Evolutionary conservation across 2,888 invertebrate genomes (phyloP), one percentile per base, ranked within the genome.

Genomic region (Pachymerium ferrugineum): DNA sequence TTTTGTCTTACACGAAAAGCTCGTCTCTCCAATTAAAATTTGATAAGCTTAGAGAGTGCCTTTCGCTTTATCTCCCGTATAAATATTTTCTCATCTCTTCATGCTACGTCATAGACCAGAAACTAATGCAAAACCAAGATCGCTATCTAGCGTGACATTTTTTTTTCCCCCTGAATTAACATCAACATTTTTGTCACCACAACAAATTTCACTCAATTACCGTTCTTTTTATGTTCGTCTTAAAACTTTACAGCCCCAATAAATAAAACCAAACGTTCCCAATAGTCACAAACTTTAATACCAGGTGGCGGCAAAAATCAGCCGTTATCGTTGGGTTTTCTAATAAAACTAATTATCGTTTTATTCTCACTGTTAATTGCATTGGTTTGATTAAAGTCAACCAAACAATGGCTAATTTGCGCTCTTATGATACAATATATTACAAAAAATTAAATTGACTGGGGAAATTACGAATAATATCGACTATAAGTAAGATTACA

Each of bases 121-220:
- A 54, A 22, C 47, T 25, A 38, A 38, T 16, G 25, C 28, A 62
- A 25, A 14, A 10, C n/a, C 10, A 25, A 62, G 28, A 62, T 22
- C 14, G 12, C 12, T 12, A 22, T 25, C 62, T n/a, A n/a, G n/a
- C n/a, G n/a, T n/a, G 28, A 12, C 28, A 12, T 28, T 8, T 6
- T 28, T 25, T 62, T 62, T 62, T 62, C 62, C 28, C n/a, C 28
- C 28, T 28, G 25, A 62, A 25, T 62, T 62, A 62, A 25, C 22
- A 62, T 62, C 62, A 62, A 62, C 62, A 62, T 62, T 62, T 62
- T 62, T 62, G 62, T 62, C 62, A 62, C 62, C 62, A 62, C 62
- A 62, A 62, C 62, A 62, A 62, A 62, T 28, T 62, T 25, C 62
- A 62, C 62, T 62, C 62, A 62, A 62, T 62, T 62, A 62, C 62